Evolutionary conservation across 2,888 invertebrate genomes (phyloP), one percentile per base, ranked within the genome.

Genomic region (Dryocosmus kuriphilus): DNA sequence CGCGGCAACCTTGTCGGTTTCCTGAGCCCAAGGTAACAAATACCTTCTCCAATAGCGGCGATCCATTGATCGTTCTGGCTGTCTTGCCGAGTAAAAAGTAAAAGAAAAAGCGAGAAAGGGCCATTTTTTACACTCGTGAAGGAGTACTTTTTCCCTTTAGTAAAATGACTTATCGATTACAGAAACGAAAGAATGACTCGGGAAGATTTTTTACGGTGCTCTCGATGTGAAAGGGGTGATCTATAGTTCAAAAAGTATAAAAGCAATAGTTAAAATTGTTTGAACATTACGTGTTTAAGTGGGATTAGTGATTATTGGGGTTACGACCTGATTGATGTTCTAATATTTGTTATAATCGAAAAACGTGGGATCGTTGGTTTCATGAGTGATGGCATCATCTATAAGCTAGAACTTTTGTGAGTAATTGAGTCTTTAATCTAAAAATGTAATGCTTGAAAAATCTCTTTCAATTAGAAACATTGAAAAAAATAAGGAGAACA

Each of bases 1-100:
- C 41, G 27, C 38, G 27, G 77, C 62, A 77, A 77, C 80, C 80
- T 80, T 75, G 77, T 27, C 73, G 65, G 77, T 79, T 79, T 79
- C 77, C 77, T 71, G 75, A 77, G 75, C 65, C 78, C 73, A 67
- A 74, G 65, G 77, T 77, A 79, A 79, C 67, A 74, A 65, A 62
- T 61, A 38, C 75, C 75, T 62, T 57, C 24, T 22, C 55, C 55
- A 55, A 55, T 5, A 16, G 57, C 57, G 57, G 57, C 57, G 57
- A 57, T 57, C 57, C 57, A 57, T 57, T 57, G 57, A 57, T 57
- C 24, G 14, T 24, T 24, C 14, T 24, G 57, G 57, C 57, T 57
- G 57, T 27, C 57, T 24, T 14, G 57, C 24, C 22, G 14, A 24
- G 24, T 57, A 57, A 24, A 57, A 57, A 57, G 14, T 22, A 8